Evolutionary conservation across 1,140 invertebrate genomes (phyloP), one percentile per base, ranked within the genome.

Genomic region (Drosophila tsacasi): DNA sequence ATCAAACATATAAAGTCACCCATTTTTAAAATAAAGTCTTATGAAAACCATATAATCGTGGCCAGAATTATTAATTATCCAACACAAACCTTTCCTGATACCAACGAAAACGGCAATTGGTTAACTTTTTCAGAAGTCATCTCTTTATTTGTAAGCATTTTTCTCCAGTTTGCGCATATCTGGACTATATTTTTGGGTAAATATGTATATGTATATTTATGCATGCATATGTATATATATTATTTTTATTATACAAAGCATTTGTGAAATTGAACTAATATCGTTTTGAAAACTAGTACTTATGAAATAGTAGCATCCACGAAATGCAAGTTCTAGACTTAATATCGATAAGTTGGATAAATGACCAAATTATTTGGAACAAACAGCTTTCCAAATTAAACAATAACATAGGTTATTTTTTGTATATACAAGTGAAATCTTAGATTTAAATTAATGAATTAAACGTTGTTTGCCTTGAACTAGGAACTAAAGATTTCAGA

Each of bases 41-140:
- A 23, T 37, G 8, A 37, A 55, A 55, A 35, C 30, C 1, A 21
- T 21, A 19, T 13, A 19, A 32, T 8, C 1, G 10, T 32, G n/a
- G 10, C 2, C 3, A 21, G 6, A 21, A 21, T 35, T 21, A 32
- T 21, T 15, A 52, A 3, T 10, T 1, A 50, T n/a, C 5, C 17
- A 12, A 6, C 5, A 19, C 0, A 13, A 37, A 37, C 5, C 13
- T 15, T 15, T 4, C 1, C 6, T 9, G 2, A 8, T 47, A 5
- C 4, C 49, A 52, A 52, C 1, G 0, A 32, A 52, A 54, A 54
- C 30, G 4, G n/a, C 12, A 35, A 21, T 8, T 21, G n/a, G 5
- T 55, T 5, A 55, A 55, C 52, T 55, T 55, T 55, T 55, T 55
- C 52, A 55, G 52, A 55, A 55, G 52, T 37, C 52, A 55, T 55